phyloP scores from a whole-genome alignment of 1,140 invertebrate genomes.

The Ceratoteleas bidentatus region DNA sequence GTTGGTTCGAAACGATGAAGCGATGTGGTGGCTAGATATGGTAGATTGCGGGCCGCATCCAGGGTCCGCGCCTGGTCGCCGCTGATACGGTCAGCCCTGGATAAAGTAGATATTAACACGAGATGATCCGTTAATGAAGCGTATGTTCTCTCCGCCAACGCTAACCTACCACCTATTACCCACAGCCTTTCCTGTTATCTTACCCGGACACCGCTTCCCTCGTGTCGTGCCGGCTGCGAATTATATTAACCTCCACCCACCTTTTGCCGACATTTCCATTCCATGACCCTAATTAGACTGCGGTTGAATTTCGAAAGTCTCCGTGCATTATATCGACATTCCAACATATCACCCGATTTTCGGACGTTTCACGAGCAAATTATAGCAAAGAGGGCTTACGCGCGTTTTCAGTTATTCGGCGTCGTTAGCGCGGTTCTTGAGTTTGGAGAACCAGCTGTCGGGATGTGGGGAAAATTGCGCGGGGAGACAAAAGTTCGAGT shows the following conservation, averaged over 20 bases:
- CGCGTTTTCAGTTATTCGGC: slow-evolving; percentile 32
- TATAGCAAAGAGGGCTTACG: slow-evolving; percentile 32
- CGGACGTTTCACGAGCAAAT: slow-evolving; percentile 46
- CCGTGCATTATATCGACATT: slow-evolving; percentile 58
- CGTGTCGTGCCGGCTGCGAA: slow-evolving; percentile 74
- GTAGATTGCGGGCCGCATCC: slow-evolving; percentile 65
- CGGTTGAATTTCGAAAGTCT: slow-evolving; percentile 60
- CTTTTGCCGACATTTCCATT: slow-evolving; percentile 61
- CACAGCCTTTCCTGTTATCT: slow-evolving; percentile 82
- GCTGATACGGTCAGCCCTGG: slow-evolving; percentile 69
- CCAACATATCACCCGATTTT: slow-evolving; percentile 57
- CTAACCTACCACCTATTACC: slow-evolving; percentile 79
- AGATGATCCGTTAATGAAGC: slow-evolving; percentile 83
- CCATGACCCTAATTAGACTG: slow-evolving; percentile 67
- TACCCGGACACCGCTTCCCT: slow-evolving; percentile 79
- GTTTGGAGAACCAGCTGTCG: not conserved
- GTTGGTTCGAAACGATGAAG: slow-evolving; percentile 55
- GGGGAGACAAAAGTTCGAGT: too few relatives aligned
- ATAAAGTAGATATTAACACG: slow-evolving; percentile 83
- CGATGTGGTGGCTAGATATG: slow-evolving; percentile 59
- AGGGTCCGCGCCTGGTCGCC: slow-evolving; percentile 59
- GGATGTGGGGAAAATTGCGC: too few relatives aligned
- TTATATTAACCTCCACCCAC: slow-evolving; percentile 75
- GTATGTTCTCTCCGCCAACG: slow-evolving; percentile 76
- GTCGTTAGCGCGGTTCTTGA: slow-evolving; percentile 2